Evolutionary conservation across 35 echinoderm and acorn worm genomes (phyloP).

Genomic region (Lytechinus pictus): DNA sequence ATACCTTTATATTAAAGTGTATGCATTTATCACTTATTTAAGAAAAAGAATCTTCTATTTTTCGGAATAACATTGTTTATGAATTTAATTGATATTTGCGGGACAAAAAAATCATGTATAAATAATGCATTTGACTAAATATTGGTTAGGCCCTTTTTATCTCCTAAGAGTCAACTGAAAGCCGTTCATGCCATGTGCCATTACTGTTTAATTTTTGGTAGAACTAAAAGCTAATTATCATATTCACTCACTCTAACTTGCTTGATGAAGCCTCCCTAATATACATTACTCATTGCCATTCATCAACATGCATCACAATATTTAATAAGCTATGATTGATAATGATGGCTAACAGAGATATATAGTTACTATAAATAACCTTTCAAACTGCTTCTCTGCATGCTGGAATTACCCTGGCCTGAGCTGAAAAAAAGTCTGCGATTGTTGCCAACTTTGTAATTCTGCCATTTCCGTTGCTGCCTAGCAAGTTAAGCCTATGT

Average conservation of each 20-base stretch:
- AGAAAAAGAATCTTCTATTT: too few species aligned
- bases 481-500: slow-evolving; percentile 3
- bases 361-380: slow-evolving; percentile 21
- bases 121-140: not conserved
- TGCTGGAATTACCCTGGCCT: not conserved
- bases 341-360: not conserved
- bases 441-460: slow-evolving; percentile 43
- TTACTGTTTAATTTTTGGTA: not conserved
- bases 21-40: too few species aligned
- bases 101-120: not conserved
- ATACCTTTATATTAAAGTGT: too few species aligned
- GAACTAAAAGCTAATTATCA: not conserved
- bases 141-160: not conserved
- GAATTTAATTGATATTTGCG: too few species aligned
- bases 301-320: not conserved
- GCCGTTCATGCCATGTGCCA: not conserved
- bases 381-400: not conserved
- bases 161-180: not conserved
- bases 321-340: slow-evolving; percentile 3
- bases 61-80: too few species aligned
- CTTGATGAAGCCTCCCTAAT: not conserved
- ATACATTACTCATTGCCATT: not conserved
- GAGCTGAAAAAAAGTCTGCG: slow-evolving; percentile 24
- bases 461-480: slow-evolving; percentile 40
- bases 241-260: not conserved